Percentiles rank a stretch among this genome's conserved stretches.
Conservation (phyloP, 2,113 vertebrate genomes). For the Phyllostomus hastatus region DNA sequence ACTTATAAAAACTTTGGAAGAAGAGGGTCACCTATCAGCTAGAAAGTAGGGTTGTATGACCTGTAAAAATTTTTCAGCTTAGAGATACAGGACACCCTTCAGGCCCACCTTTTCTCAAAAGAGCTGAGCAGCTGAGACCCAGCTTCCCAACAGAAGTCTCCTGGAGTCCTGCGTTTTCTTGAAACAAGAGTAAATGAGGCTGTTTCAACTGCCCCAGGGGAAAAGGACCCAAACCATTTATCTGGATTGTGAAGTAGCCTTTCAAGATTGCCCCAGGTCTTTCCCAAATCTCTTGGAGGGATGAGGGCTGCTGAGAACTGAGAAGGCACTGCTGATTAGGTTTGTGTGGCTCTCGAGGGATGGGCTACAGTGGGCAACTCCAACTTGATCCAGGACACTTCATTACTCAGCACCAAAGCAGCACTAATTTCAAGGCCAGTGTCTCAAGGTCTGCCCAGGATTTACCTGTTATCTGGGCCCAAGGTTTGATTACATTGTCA, state of each 20-base stretch:
- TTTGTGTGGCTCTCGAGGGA: accelerated
- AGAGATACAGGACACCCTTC: background rate
- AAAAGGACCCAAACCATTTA: background rate
- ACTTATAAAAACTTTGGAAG: background rate
- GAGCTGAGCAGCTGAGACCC: background rate
- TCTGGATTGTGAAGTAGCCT: background rate
- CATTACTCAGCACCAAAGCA: background rate
- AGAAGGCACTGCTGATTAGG: background rate
- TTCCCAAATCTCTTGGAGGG: background rate
- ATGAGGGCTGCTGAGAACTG: background rate
- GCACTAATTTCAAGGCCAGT: background rate
- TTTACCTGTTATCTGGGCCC: background rate
- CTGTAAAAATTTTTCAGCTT: background rate
- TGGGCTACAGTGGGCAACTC: background rate
- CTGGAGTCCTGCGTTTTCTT: background rate
- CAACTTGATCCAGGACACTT: background rate
- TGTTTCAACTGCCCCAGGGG: background rate
- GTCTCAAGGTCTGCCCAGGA: background rate
- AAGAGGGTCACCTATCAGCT: background rate
- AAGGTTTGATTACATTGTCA: background rate
- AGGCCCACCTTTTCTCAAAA: background rate
- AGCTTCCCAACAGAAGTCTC: background rate
- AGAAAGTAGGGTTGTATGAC: background rate
- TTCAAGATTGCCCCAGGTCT: background rate
- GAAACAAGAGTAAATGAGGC: background rate